phyloP scores from a whole-genome alignment of 2,797 vertebrate genomes.

The Cossypha caffra region DNA sequence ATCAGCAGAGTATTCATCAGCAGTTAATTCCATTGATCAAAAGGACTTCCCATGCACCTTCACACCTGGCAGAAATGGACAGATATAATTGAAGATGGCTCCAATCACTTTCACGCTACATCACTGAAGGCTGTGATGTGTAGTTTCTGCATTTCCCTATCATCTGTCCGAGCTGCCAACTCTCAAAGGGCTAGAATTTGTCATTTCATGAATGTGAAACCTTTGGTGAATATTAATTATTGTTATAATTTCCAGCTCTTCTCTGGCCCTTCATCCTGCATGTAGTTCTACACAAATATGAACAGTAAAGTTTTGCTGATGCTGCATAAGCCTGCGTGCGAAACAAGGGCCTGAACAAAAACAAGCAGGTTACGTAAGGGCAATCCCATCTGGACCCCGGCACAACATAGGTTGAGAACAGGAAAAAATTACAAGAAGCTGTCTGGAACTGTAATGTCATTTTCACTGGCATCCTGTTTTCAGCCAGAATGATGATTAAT shows the following conservation, averaged over 20 bases:
- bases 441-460: not conserved
- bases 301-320: not conserved
- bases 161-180: not conserved
- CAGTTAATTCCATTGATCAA: not conserved
- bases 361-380: not conserved
- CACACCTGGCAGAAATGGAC: not conserved
- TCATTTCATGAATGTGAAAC: not conserved
- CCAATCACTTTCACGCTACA: not conserved
- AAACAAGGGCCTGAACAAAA: not conserved
- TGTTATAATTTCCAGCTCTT: not conserved
- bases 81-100: not conserved
- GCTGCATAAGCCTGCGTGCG: not conserved
- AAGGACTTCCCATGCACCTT: not conserved
- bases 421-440: not conserved
- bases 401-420: not conserved
- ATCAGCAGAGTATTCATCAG: not conserved
- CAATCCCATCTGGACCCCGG: not conserved
- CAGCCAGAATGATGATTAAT: not conserved
- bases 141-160: not conserved
- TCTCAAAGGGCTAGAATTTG: not conserved
- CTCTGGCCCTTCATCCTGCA: not conserved
- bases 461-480: not conserved
- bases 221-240: not conserved
- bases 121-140: not conserved
- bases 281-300: not conserved